Evolutionary conservation across 2,888 invertebrate species (phyloP).

Genomic region (Tupiocoris notatus): DNA sequence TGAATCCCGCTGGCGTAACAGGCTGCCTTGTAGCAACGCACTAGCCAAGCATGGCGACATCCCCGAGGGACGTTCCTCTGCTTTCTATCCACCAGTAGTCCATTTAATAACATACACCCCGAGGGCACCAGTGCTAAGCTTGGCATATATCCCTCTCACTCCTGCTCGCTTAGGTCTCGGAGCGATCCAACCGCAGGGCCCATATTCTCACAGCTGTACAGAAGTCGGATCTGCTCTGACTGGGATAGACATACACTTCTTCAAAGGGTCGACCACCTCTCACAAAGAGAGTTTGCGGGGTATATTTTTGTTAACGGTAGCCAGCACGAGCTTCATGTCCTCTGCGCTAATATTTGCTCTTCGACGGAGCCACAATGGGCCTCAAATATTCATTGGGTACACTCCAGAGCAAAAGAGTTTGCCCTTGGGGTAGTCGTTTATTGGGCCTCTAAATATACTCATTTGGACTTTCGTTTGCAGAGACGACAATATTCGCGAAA

Average conservation of each 20-base stretch:
- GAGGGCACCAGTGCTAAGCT: background rate
- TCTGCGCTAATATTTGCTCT: background rate
- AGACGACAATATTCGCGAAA: too few species aligned
- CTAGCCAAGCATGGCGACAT: background rate
- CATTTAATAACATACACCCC: background rate
- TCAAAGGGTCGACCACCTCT: too few species aligned
- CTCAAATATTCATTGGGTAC: background rate
- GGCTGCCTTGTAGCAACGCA: too few species aligned
- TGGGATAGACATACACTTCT: background rate
- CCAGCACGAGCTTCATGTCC: background rate
- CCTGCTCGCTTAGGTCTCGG: background rate
- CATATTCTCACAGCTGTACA: background rate
- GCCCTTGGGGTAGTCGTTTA: background rate
- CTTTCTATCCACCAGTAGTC: background rate
- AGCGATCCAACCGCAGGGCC: background rate
- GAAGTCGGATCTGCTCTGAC: background rate
- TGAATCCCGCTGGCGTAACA: too few species aligned
- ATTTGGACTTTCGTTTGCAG: too few species aligned
- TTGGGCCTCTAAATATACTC: too few species aligned
- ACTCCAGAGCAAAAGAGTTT: background rate
- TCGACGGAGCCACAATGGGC: background rate
- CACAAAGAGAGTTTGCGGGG: background rate
- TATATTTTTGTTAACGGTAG: background rate
- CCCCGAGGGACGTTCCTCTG: background rate
- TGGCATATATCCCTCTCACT: background rate